These are phyloP conservation scores for Anneissia japonica DNA, from an alignment of 35 echinoderm and acorn worm species.

Conservation along the genomic window DNA sequence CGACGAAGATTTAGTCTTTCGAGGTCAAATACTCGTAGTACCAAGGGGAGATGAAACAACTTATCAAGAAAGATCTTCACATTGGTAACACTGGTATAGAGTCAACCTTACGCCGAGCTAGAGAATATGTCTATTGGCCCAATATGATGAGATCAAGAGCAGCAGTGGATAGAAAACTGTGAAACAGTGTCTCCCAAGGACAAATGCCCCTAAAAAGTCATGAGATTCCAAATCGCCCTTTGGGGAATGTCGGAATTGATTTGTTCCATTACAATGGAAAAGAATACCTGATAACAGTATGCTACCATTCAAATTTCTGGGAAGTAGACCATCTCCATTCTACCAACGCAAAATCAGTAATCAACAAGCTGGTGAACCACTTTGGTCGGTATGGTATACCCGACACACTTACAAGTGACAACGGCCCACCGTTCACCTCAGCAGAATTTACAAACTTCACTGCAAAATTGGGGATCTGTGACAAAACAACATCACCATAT, in stretches of 20 bases:
- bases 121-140: slow-evolving; percentile 16
- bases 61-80: slow-evolving; percentile 39
- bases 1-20: neutral
- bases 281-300: slow-evolving; percentile 24
- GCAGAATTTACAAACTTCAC: too few relatives aligned
- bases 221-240: neutral
- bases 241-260: slow-evolving; percentile 12
- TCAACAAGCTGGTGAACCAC: neutral
- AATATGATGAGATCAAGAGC: neutral
- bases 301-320: slow-evolving; percentile 28
- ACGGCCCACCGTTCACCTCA: neutral
- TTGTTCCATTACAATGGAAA: slow-evolving; percentile 29
- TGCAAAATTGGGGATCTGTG: too few relatives aligned
- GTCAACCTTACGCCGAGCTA: slow-evolving; percentile 25
- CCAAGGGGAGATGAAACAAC: neutral
- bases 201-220: too few relatives aligned
- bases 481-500: neutral
- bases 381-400: neutral
- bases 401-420: neutral
- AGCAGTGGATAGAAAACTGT: too few relatives aligned
- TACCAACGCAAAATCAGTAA: neutral
- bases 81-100: slow-evolving; percentile 47
- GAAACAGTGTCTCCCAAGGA: too few relatives aligned
- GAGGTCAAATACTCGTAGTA: neutral
- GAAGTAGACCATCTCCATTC: neutral